These are phyloP conservation scores for Nycticryphes semicollaris DNA, from an alignment of 2,113 vertebrate genomes.

Conservation along the genomic window DNA sequence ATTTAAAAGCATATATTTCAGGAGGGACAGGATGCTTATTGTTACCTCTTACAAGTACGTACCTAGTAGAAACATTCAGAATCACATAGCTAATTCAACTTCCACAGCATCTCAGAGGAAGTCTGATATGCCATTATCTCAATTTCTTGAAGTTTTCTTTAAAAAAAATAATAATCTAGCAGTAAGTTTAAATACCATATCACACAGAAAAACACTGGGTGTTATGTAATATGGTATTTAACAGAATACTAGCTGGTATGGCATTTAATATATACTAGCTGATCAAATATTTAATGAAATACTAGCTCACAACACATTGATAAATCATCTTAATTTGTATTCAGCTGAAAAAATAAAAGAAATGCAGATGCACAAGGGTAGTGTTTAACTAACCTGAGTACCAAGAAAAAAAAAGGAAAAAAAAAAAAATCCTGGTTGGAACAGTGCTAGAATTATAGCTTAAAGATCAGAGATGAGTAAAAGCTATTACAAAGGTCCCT, in stretches of 20 bases:
- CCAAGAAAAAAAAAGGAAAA: background rate
- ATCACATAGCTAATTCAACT: background rate
- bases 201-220: background rate
- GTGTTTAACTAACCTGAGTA: background rate
- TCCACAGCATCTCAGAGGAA: background rate
- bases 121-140: background rate
- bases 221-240: background rate
- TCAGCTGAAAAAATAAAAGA: background rate
- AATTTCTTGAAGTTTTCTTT: background rate
- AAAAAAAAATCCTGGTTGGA: background rate
- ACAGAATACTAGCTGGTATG: background rate
- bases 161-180: background rate
- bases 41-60: background rate
- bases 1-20: background rate
- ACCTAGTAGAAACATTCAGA: background rate
- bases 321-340: background rate
- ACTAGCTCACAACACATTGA: background rate
- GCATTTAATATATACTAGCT: background rate
- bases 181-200: background rate
- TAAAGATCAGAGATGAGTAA: background rate
- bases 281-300: background rate
- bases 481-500: background rate
- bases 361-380: background rate
- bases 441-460: background rate
- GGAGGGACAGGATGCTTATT: background rate